Base-by-base conservation (phyloP, 2,888 invertebrate genomes). In the Tachina grossa region DNA sequence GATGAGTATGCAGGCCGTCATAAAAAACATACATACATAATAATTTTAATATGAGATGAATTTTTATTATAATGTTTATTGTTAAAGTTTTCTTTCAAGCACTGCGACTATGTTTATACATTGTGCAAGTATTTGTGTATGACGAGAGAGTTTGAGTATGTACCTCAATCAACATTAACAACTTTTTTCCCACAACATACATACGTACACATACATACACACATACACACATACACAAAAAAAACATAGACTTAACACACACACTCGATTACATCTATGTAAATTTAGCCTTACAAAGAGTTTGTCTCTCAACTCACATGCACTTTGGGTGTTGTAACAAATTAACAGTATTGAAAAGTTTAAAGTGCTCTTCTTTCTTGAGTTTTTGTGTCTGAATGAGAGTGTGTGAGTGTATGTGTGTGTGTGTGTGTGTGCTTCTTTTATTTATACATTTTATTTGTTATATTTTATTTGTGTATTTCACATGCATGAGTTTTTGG, bases 1-100 rank as follows among this genome's bases (percentile, higher is more conserved):
- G 41, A 43, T 53, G 77, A 2, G 41, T 22, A 9, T 41, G 65
- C n/a, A 74, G 47, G 49, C 47, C 47, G 47, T 16, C 63, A 45
- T 55, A 65, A 53, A 59, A 68, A 63, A 76, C 61, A 65, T 22
- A 31, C 69, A 63, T 74, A 74, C 78, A 82, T 83, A 83, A 83
- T 85, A 85, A 85, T 81, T 85, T 83, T 76, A 85, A 83, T 85
- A 79, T 79, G 85, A 79, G 81, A 86, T 87, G 87, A 87, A 87
- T 87, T 87, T n/a, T 87, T 87, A 87, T 87, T 87, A 87, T 85
- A 87, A 86, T 87, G 84, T 86, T 86, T 86, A 86, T 85, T 88
- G 84, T 86, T 82, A 82, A 83, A 87, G 80, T 86, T 86, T 87
- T 80, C 87, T 83, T 85, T 84, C 81, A 66, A 76, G 72, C 59